phyloP scores from a whole-genome alignment of 2,888 invertebrate genomes.

The Carpatolechia fugitivella region DNA sequence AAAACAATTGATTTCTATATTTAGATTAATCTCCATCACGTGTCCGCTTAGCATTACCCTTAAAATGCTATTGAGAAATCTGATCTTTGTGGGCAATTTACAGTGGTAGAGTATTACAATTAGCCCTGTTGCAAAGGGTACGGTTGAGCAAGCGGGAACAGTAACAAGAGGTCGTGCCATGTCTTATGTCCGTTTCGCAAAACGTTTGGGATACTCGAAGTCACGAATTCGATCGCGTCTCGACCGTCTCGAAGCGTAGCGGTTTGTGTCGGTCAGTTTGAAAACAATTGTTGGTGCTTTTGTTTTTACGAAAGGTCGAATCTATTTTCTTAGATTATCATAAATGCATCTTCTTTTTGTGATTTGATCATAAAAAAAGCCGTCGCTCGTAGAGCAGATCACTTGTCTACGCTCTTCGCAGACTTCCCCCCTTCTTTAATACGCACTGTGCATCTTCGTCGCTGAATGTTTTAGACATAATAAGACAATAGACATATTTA shows the following conservation, averaged over 20 bases:
- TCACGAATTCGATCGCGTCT: constrained; percentile 49
- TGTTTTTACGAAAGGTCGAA: neutral
- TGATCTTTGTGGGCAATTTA: neutral
- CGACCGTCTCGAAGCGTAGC: too few species aligned
- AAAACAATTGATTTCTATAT: neutral
- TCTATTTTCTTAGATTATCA: too few species aligned
- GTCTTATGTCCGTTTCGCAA: constrained; percentile 38
- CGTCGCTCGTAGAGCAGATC: too few species aligned
- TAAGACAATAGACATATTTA: too few species aligned
- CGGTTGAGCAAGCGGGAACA: constrained; percentile 32
- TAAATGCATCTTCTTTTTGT: too few species aligned
- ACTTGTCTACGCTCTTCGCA: too few species aligned
- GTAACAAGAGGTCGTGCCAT: constrained; percentile 36
- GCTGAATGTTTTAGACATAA: too few species aligned
- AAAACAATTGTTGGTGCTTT: neutral
- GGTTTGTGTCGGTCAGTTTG: constrained; percentile 6
- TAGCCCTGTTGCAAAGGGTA: constrained; percentile 24
- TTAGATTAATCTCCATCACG: neutral
- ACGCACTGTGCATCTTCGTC: too few species aligned
- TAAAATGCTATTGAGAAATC: neutral
- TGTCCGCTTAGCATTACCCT: constrained; percentile 1
- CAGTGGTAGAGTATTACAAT: constrained; percentile 7
- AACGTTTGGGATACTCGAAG: constrained; percentile 45
- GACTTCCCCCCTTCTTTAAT: too few species aligned
- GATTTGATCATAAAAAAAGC: too few species aligned